Evolutionary conservation across 2,797 vertebrate species (phyloP), one percentile per base, ranked within the genome.

Genomic region (Okamejei kenojei): DNA sequence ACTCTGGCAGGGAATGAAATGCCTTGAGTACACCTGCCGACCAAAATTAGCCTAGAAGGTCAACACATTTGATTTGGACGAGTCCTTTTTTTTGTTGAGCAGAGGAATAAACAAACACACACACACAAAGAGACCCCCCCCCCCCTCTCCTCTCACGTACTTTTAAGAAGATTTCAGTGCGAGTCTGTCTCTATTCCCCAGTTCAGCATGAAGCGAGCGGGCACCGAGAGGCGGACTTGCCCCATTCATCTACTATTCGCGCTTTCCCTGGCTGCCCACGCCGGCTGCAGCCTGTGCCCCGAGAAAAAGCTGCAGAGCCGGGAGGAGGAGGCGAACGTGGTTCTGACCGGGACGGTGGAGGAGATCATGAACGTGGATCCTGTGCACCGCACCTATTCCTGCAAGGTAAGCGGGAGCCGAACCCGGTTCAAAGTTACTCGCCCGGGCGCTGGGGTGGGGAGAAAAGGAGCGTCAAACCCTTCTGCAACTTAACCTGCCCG

Each of bases 291-390:
- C 81, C 96, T 94, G 93, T 99, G 98, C 95, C 97, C 97, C 35
- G 98, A 99, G 95, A 97, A 97, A 93, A 96, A 97, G 93, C 95
- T 99, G 96, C 97, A 99, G 95, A 96, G 97, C 93, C 93, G 98
- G 79, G 99, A 99, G 95, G 98, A 99, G 81, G 97, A 98, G 94
- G 99, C 99, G 93, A 99, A 98, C 95, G 95, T 99, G 94, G 99
- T 99, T 94, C 95, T 99, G 94, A 99, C 99, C 90, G 99, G 98
- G 93, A 99, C 99, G 29, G 98, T 99, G 96, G 98, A 99, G 94
- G 99, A 99, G 95, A 99, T 99, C 65, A 96, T 98, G 95, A 99
- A 99, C 95, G 96, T 99, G 97, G 98, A 99, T 95, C 99, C 98
- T 54, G 98, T 99, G 93, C 98, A 98, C 82, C 98, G 98, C 94